A percentile compares a stretch with the other conserved stretches of the same genome.
Conservation (phyloP, 2,888 invertebrate species). For the Thera britannica region DNA sequence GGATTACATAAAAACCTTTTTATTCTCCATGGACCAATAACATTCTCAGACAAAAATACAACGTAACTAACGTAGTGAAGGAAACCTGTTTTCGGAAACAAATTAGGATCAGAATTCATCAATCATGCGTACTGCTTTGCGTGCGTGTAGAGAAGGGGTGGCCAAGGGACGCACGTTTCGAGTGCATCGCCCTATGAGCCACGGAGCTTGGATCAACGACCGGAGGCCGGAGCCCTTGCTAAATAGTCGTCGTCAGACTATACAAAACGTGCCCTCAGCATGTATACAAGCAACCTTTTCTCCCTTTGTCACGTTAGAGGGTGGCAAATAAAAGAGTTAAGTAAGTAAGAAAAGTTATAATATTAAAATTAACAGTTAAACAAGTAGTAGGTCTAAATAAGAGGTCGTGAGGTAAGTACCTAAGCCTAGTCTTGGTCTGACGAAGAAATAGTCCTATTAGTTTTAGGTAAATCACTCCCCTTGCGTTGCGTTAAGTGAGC, state of each 20-base stretch:
- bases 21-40: neutral
- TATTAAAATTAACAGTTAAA: too few relatives aligned
- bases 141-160: constrained; percentile 40
- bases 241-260: constrained; percentile 65
- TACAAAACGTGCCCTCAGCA: constrained; percentile 46
- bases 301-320: too few relatives aligned
- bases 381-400: too few relatives aligned
- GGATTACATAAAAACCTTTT: neutral
- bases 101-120: constrained; percentile 45
- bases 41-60: constrained; percentile 8
- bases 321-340: too few relatives aligned
- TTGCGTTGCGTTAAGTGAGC: too few relatives aligned
- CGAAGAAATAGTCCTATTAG: too few relatives aligned
- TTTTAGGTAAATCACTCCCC: too few relatives aligned
- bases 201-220: constrained; percentile 74
- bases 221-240: constrained; percentile 75
- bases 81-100: constrained; percentile 1
- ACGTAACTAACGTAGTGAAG: neutral
- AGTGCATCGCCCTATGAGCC: constrained; percentile 74
- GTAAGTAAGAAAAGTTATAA: too few relatives aligned
- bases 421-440: too few relatives aligned
- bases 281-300: constrained; percentile 47
- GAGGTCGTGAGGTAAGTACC: too few relatives aligned
- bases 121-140: constrained; percentile 51
- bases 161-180: constrained; percentile 55